Conservation (phyloP, 1,140 invertebrate species). For the Drosophila sucinea region DNA sequence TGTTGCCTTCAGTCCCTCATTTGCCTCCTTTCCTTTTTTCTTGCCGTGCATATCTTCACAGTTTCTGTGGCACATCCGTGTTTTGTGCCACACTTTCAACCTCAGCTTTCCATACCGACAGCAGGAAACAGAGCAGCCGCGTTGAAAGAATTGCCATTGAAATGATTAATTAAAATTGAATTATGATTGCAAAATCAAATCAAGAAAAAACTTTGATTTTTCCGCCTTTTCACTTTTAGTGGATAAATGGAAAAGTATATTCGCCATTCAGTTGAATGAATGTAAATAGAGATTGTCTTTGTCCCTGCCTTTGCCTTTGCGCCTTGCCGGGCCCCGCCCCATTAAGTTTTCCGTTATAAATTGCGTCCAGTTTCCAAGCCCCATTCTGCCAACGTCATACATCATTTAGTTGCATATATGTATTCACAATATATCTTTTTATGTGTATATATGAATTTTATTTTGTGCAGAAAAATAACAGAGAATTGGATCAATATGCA, state of each 20-base stretch:
- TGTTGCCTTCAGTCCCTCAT: slow-evolving; percentile 38
- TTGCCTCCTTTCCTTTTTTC: slow-evolving; percentile 12
- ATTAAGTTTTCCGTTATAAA: slow-evolving; percentile 20
- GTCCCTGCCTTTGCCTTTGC: slow-evolving; percentile 1
- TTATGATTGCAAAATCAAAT: slow-evolving; percentile 34
- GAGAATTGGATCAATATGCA: slow-evolving; percentile 63
- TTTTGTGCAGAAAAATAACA: slow-evolving; percentile 39
- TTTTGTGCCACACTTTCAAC: slow-evolving; percentile 47
- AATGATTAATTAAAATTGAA: slow-evolving; percentile 54
- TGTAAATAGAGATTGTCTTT: slow-evolving; percentile 42
- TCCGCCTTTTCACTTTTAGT: slow-evolving; percentile 32
- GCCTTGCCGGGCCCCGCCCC: not conserved
- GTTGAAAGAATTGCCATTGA: slow-evolving; percentile 45
- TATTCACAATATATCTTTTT: not conserved
- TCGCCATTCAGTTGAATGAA: slow-evolving; percentile 30
- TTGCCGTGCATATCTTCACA: not conserved
- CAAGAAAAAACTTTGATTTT: slow-evolving; percentile 16
- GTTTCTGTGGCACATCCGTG: slow-evolving; percentile 13
- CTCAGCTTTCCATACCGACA: slow-evolving; percentile 46
- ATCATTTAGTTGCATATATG: slow-evolving; percentile 45
- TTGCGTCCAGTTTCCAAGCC: slow-evolving; percentile 37
- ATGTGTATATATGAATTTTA: slow-evolving; percentile 33
- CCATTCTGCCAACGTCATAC: slow-evolving; percentile 44
- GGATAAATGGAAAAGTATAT: no score
- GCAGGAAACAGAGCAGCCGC: slow-evolving; percentile 2